Conservation (phyloP, 2,797 vertebrate species). For the Enteromius argenteus region DNA sequence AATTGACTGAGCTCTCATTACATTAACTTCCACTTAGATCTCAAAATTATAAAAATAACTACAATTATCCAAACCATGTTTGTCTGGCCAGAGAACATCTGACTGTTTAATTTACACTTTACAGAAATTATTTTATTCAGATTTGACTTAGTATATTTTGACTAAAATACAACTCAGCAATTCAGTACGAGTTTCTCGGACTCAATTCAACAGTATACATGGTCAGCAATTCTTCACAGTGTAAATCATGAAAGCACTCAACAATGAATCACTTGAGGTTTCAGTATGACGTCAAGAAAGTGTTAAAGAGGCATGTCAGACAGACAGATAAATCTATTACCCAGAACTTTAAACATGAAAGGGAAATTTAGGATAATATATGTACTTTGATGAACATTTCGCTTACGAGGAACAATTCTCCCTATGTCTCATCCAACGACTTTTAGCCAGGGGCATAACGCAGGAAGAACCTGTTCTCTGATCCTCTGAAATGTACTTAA, state of each 20-base stretch:
- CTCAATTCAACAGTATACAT: background rate
- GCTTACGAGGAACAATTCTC: background rate
- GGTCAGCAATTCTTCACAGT: slow-evolving; percentile 15
- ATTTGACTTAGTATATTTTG: slow-evolving; percentile 23
- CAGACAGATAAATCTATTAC: background rate
- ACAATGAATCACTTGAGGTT: slow-evolving; percentile 7
- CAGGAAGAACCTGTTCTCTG: background rate
- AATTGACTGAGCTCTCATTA: background rate
- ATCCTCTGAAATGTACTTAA: background rate
- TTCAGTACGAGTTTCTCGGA: slow-evolving; percentile 1
- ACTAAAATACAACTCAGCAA: slow-evolving; percentile 6
- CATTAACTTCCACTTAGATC: background rate
- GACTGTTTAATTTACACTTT: background rate
- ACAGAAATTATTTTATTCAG: background rate
- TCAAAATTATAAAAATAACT: background rate
- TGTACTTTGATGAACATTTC: background rate
- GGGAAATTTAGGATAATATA: background rate
- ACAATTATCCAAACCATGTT: background rate
- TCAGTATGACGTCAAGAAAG: background rate
- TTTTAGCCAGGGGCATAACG: background rate
- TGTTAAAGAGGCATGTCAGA: slow-evolving; percentile 1
- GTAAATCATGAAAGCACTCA: slow-evolving; percentile 9
- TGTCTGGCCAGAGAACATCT: background rate
- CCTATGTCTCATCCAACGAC: background rate
- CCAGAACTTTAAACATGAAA: background rate